phyloP scores from a whole-genome alignment of 2,797 vertebrate species.

The Hirundo rustica region DNA sequence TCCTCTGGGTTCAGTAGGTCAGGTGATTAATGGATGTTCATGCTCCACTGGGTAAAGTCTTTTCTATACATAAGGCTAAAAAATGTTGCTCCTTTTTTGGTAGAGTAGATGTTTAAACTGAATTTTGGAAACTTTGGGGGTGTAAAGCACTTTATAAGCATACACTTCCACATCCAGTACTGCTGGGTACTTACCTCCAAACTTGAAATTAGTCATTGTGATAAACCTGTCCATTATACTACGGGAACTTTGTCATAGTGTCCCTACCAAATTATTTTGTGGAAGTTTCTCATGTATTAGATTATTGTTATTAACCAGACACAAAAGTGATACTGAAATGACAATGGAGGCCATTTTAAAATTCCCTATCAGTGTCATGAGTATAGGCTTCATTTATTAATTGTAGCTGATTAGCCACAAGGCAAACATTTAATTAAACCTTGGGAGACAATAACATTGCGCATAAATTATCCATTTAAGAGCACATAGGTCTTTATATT shows the following conservation, averaged over 20 bases:
- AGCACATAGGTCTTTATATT: slow-evolving; percentile 75
- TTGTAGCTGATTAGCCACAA: slow-evolving; percentile 78
- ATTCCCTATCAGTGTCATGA: slow-evolving; percentile 49
- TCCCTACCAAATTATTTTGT: not conserved
- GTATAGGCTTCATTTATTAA: slow-evolving; percentile 75
- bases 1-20: not conserved
- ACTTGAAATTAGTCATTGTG: not conserved
- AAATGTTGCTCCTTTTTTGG: not conserved
- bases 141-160: not conserved
- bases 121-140: not conserved
- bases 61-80: not conserved
- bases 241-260: not conserved
- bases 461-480: slow-evolving; percentile 80
- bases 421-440: slow-evolving; percentile 83
- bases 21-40: not conserved
- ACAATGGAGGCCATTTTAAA: slow-evolving; percentile 40
- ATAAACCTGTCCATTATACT: not conserved
- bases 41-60: not conserved
- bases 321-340: slow-evolving; percentile 35
- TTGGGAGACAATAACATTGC: slow-evolving; percentile 77
- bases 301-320: not conserved
- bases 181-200: not conserved
- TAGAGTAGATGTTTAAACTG: not conserved
- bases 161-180: not conserved
- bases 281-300: not conserved